Evolutionary conservation across 2,113 vertebrate species (phyloP), one percentile per base, ranked within the genome.

Genomic region (Pipra filicauda): DNA sequence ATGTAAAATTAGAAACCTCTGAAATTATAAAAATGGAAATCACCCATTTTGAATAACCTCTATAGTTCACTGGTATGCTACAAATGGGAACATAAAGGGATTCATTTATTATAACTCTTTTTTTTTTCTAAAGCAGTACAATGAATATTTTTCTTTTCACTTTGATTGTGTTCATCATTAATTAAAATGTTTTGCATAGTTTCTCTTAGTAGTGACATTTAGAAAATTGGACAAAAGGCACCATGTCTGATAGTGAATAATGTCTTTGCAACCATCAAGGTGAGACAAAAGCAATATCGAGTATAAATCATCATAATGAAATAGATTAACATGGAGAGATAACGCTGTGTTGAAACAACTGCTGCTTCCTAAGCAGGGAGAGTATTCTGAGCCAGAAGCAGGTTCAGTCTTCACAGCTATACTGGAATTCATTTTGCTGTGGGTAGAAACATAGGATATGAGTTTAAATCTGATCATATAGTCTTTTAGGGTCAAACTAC

Each of bases 171-270:
- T 91, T 96, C 89, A 61, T 8, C 44, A 95, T 97, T 95, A 97
- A 96, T 96, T 97, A 97, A 97, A 97, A 92, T 84, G 44, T 46
- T 97, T 97, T 95, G 24, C 62, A 80, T 79, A 92, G 31, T 90
- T 97, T 96, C 82, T 93, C 44, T 94, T 64, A 78, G 80, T 23
- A 92, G 44, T 70, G 59, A 89, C 88, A 91, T 62, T 91, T 87
- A 89, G 49, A 95, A 91, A 94, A 95, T 72, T 94, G 58, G 91
- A 94, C 82, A 84, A 95, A 94, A 94, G 81, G 5, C 37, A 37
- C 9, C 1, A 2, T 59, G 51, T 54, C 72, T 80, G 30, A 92
- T 85, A n/a, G 80, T 84, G 73, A 97, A 91, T 44, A 96, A 96
- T 91, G 49, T 19, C 35, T 95, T 88, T 78, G 76, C 39, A 61